Conservation (phyloP, 2,113 vertebrate species). For the Brevimyrus niger region DNA sequence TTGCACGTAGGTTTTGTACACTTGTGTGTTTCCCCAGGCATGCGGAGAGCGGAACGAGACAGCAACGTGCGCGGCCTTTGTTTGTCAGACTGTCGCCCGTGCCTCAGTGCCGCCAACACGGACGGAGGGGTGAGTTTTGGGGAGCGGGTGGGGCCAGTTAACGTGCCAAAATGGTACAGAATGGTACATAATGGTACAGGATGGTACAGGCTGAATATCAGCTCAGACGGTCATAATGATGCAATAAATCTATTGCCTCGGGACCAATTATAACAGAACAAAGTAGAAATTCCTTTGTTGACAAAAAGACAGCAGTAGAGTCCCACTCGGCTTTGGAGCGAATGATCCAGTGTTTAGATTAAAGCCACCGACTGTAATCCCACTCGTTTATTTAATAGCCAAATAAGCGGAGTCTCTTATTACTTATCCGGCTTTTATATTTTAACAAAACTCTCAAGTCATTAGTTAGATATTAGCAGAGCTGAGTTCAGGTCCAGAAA, state of each 20-base stretch:
- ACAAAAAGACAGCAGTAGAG: not conserved
- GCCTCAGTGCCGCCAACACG: no score
- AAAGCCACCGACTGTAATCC: not conserved
- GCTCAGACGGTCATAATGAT: not conserved
- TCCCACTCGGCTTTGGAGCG: not conserved
- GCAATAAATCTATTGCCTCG: not conserved
- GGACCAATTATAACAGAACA: not conserved
- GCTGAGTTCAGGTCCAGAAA: not conserved
- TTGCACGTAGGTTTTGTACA: not conserved
- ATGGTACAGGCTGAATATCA: no score
- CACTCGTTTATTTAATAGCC: not conserved
- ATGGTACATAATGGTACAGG: no score
- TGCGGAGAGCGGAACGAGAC: not conserved
- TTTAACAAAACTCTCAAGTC: not conserved
- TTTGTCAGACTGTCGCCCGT: not conserved
- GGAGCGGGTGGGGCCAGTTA: not conserved
- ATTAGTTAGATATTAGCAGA: not conserved
- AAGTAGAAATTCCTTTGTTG: not conserved
- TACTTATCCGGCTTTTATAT: not conserved
- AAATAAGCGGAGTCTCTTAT: not conserved
- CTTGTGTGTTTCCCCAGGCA: not conserved
- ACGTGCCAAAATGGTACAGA: no score
- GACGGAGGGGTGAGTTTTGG: not conserved
- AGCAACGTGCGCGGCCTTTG: not conserved
- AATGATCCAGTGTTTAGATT: not conserved